Conservation (phyloP, 2,113 vertebrate genomes). For the rabbit (Oryctolagus cuniculus) region DNA sequence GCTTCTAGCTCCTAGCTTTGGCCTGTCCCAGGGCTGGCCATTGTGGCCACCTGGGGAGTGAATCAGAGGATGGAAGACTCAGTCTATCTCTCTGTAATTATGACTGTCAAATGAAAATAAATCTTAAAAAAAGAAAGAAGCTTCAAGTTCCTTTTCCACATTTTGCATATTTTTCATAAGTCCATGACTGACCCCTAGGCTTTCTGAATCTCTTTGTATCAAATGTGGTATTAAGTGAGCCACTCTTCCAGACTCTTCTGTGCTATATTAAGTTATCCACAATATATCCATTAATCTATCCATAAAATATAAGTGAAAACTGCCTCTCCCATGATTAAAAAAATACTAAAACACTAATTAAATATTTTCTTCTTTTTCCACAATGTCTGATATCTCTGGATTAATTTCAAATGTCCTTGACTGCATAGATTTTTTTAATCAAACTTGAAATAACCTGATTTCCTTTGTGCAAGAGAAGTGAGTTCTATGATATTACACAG, state of each 20-base stretch:
- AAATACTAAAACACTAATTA: background rate
- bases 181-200: background rate
- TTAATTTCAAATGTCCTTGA: conserved; percentile 19
- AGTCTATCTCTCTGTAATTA: too few species aligned
- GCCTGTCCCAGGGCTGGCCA: too few species aligned
- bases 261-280: background rate
- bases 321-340: background rate
- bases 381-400: background rate
- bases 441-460: background rate
- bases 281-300: background rate
- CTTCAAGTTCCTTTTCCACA: background rate
- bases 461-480: background rate
- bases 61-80: too few species aligned
- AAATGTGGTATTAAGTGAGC: background rate
- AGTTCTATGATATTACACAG: background rate
- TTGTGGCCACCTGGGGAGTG: too few species aligned
- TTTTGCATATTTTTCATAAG: background rate
- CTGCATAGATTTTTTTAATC: background rate
- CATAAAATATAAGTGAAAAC: background rate
- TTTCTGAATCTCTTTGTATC: background rate
- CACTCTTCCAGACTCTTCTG: background rate
- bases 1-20: too few species aligned
- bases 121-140: too few species aligned
- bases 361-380: background rate
- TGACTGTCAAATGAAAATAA: too few species aligned